These are phyloP conservation scores for Cylloceria caligata DNA, from an alignment of 2,888 invertebrate genomes.

Conservation along the genomic window DNA sequence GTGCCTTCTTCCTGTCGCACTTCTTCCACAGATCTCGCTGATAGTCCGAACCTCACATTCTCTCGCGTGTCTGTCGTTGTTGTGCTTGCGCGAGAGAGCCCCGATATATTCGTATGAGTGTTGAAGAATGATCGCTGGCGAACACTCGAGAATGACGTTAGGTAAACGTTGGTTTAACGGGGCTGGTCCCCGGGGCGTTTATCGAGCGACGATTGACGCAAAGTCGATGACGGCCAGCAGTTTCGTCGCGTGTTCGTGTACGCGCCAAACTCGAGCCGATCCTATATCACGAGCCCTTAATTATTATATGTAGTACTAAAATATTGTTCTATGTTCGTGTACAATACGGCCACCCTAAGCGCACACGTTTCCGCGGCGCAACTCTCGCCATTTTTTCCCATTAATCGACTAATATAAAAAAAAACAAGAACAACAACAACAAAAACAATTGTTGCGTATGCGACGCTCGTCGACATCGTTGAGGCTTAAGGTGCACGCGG, in stretches of 20 bases:
- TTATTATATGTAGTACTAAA: slow-evolving; percentile 31
- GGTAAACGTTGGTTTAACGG: slow-evolving; percentile 3
- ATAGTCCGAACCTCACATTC: slow-evolving; percentile 37
- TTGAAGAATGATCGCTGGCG: slow-evolving; percentile 27
- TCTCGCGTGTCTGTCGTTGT: slow-evolving; percentile 58
- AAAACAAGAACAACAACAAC: slow-evolving; percentile 2
- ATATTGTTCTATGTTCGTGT: slow-evolving; percentile 45
- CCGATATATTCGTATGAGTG: slow-evolving; percentile 33
- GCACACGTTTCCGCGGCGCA: slow-evolving; percentile 39
- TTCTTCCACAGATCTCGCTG: slow-evolving; percentile 70
- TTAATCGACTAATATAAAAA: neutral
- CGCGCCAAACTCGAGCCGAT: slow-evolving; percentile 48
- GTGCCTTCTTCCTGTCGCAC: slow-evolving; percentile 78
- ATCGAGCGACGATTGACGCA: slow-evolving; percentile 23
- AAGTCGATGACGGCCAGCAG: slow-evolving; percentile 16
- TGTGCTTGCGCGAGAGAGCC: slow-evolving; percentile 59
- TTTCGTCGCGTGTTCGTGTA: slow-evolving; percentile 42
- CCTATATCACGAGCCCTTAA: slow-evolving; percentile 34
- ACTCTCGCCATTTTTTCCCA: slow-evolving; percentile 35
- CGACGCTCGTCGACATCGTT: slow-evolving; percentile 12
- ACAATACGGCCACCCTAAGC: slow-evolving; percentile 42
- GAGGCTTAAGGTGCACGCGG: slow-evolving; percentile 30
- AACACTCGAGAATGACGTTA: slow-evolving; percentile 34
- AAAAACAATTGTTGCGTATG: neutral
- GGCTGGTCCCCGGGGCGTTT: slow-evolving; percentile 28